phyloP scores from a whole-genome alignment of 2,113 vertebrate species.

The Apus apus region DNA sequence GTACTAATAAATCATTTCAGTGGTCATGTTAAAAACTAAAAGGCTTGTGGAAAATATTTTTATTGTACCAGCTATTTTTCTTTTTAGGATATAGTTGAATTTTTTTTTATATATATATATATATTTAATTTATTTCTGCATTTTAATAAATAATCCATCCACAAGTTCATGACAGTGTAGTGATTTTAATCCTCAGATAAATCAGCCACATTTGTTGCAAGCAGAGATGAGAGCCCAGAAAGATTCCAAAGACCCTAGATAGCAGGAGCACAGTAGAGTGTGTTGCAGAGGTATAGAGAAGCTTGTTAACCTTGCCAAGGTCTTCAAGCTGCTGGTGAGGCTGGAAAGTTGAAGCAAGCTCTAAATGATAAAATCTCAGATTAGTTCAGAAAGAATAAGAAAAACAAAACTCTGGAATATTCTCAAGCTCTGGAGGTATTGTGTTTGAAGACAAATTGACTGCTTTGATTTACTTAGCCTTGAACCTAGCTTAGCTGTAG shows the following conservation, averaged over 20 bases:
- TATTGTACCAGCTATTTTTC: background rate
- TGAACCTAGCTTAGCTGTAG: background rate
- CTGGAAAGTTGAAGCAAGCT: background rate
- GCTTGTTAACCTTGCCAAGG: background rate
- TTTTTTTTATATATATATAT: background rate
- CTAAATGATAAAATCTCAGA: background rate
- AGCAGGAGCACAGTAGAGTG: background rate
- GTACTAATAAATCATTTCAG: slow-evolving; percentile 45
- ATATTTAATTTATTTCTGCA: background rate
- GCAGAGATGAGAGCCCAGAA: background rate
- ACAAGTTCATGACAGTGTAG: background rate
- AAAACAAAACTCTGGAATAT: background rate
- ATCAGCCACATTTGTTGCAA: background rate
- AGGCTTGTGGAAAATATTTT: background rate
- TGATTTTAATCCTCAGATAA: background rate
- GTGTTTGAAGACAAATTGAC: too few relatives aligned
- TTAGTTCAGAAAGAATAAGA: background rate
- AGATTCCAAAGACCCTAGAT: background rate
- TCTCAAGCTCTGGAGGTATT: background rate
- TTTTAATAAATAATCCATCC: background rate
- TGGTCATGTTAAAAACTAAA: slow-evolving; percentile 8
- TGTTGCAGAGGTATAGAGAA: background rate
- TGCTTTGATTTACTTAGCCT: background rate
- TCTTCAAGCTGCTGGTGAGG: background rate
- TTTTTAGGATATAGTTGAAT: background rate